These are phyloP conservation scores for Tenthredo notha DNA, from an alignment of 2,888 invertebrate species.

Conservation along the genomic window DNA sequence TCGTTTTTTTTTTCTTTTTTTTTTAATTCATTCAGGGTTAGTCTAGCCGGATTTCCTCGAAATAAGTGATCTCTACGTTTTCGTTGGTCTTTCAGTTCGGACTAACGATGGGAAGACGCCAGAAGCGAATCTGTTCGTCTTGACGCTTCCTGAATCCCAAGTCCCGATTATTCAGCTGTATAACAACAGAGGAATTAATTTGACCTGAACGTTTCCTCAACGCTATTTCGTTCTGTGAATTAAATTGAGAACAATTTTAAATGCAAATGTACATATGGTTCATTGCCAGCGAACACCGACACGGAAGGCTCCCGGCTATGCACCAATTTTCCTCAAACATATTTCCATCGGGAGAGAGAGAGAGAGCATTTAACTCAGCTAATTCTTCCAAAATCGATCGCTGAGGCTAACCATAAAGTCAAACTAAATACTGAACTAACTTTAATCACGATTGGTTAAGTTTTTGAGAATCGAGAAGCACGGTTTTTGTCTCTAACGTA, in stretches of 20 bases:
- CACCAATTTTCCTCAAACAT: conserved; percentile 20
- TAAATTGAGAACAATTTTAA: conserved; percentile 33
- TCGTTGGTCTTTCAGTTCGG: not conserved
- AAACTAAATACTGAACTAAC: not conserved
- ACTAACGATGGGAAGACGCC: conserved; percentile 29
- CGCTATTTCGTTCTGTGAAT: not conserved
- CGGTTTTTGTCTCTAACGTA: not conserved
- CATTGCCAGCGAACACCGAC: not conserved
- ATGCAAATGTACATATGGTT: conserved; percentile 44
- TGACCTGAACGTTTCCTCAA: conserved; percentile 13
- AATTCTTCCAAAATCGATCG: not conserved
- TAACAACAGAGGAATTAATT: conserved; percentile 38
- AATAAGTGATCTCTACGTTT: not conserved
- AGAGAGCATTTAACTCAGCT: not conserved
- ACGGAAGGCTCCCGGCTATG: conserved; percentile 44
- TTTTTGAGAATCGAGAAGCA: not conserved
- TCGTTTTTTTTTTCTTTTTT: not conserved
- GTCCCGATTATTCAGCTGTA: not conserved
- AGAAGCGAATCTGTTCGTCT: conserved; percentile 9
- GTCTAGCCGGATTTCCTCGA: not conserved
- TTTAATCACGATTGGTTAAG: not conserved
- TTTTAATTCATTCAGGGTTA: not conserved
- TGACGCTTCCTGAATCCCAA: not conserved
- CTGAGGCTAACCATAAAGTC: not conserved
- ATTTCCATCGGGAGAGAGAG: not conserved